A percentile compares a stretch with the other conserved stretches of the same genome.
These are phyloP conservation scores for Dyspetes luteomarginatus DNA, from an alignment of 2,888 invertebrate genomes.

Conservation along the genomic window DNA sequence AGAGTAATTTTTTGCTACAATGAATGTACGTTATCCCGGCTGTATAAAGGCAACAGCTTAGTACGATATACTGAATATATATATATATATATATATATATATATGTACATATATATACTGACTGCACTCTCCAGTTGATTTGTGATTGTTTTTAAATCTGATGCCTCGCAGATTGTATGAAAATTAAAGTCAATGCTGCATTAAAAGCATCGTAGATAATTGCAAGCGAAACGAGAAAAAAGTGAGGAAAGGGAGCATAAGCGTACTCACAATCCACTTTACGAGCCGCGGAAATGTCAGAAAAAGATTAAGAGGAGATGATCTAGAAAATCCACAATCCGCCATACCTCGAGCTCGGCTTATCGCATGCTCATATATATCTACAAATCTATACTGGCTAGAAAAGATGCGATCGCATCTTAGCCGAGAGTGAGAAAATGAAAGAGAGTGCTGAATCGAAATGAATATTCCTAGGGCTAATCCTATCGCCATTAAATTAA, in stretches of 20 bases:
- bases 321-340: slow-evolving; percentile 44
- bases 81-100: too few species aligned
- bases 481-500: slow-evolving; percentile 66
- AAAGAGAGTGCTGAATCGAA: slow-evolving; percentile 24
- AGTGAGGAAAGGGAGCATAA: slow-evolving; percentile 5
- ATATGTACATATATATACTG: too few species aligned
- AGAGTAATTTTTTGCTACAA: too few species aligned
- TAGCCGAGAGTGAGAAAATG: too few species aligned
- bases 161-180: slow-evolving; percentile 17
- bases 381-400: too few species aligned
- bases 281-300: slow-evolving; percentile 42
- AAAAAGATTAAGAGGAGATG: slow-evolving; percentile 40
- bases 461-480: slow-evolving; percentile 66
- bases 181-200: slow-evolving; percentile 25
- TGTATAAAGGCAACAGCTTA: too few species aligned
- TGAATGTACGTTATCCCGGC: too few species aligned
- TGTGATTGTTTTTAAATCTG: slow-evolving; percentile 4
- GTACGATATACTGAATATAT: too few species aligned
- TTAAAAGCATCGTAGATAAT: slow-evolving; percentile 28
- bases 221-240: neutral
- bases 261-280: slow-evolving; percentile 46
- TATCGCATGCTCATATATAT: too few species aligned
- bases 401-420: too few species aligned
- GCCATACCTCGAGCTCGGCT: too few species aligned
- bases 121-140: too few species aligned